Evolutionary conservation across 2,113 vertebrate species (phyloP).

Genomic region (Tyto alba): DNA sequence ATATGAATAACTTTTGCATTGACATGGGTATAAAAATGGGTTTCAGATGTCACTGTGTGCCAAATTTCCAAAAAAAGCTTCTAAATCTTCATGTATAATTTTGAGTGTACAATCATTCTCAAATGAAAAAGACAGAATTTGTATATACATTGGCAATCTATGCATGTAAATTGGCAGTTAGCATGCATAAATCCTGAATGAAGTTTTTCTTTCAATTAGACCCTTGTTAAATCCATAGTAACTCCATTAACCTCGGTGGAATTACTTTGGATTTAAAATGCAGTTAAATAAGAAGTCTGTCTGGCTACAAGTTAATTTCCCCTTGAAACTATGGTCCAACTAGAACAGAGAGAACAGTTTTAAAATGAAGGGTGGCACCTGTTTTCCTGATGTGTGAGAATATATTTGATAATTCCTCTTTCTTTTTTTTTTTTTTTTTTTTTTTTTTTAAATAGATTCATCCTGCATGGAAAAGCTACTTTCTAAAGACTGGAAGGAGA

Average conservation of each 20-base stretch:
- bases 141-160: slow-evolving; percentile 54
- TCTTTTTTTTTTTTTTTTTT: background rate
- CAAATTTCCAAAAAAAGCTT: slow-evolving; percentile 53
- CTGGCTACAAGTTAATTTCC: background rate
- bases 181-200: slow-evolving; percentile 39
- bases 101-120: slow-evolving; percentile 37
- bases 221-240: slow-evolving; percentile 56
- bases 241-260: slow-evolving; percentile 52
- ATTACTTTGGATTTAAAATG: slow-evolving; percentile 54
- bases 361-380: background rate
- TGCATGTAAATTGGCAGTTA: slow-evolving; percentile 55
- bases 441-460: slow-evolving; percentile 77
- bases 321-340: background rate
- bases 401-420: background rate
- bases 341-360: background rate
- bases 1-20: slow-evolving; percentile 44
- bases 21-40: slow-evolving; percentile 57
- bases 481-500: slow-evolving; percentile 99
- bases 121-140: slow-evolving; percentile 48
- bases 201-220: slow-evolving; percentile 59
- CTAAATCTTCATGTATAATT: slow-evolving; percentile 60
- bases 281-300: slow-evolving; percentile 5
- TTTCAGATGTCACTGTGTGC: slow-evolving; percentile 58
- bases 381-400: background rate
- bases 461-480: slow-evolving; percentile 97